Conservation (phyloP, 2,797 vertebrate genomes). For the Protosalanx chinensis region DNA sequence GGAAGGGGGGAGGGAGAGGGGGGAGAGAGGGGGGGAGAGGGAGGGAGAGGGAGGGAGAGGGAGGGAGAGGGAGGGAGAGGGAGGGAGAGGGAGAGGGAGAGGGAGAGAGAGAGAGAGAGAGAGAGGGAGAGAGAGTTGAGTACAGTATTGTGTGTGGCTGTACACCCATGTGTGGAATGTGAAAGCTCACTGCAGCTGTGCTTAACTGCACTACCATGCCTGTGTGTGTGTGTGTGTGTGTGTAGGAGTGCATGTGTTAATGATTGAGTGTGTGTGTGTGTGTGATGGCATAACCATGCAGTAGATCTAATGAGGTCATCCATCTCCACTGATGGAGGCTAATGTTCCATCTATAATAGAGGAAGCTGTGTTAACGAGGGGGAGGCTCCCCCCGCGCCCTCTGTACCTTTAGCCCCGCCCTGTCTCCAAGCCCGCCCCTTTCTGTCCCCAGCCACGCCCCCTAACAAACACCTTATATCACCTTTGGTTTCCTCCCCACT, state of each 20-base stretch:
- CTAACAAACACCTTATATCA: no score
- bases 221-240: no score
- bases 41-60: conserved; percentile 43
- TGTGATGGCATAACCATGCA: not conserved
- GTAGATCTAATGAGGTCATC: not conserved
- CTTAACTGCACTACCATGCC: no score
- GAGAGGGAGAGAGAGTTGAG: not conserved
- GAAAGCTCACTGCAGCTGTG: no score
- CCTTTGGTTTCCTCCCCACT: no score
- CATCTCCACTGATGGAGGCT: not conserved
- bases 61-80: conserved; percentile 50
- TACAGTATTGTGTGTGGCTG: no score
- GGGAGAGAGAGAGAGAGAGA: not conserved
- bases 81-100: conserved; percentile 24
- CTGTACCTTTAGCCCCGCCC: conserved; percentile 26
- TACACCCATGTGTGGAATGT: no score
- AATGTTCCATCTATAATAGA: not conserved
- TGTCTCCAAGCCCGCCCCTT: conserved; percentile 22
- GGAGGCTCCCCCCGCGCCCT: conserved; percentile 15
- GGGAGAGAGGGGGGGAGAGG: not conserved
- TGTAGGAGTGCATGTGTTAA: no score
- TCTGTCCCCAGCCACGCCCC: no score
- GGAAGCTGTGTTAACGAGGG: not conserved
- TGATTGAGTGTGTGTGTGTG: not conserved
- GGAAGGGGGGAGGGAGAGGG: conserved; percentile 21